These are phyloP conservation scores for Tapera naevia DNA, from an alignment of 2,797 vertebrate species.

Conservation along the genomic window DNA sequence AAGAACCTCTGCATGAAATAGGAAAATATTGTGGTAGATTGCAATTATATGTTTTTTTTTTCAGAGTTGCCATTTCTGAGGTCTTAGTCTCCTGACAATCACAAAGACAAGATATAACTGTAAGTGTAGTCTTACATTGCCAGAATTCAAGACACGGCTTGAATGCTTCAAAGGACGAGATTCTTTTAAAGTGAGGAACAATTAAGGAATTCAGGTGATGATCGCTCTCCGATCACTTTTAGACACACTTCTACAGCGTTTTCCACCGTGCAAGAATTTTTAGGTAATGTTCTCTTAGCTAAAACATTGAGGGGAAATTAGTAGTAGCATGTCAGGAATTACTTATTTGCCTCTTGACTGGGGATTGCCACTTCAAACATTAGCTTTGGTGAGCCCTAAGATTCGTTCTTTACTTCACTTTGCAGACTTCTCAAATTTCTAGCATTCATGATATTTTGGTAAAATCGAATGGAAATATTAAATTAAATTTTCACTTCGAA, in stretches of 20 bases:
- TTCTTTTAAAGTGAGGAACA: background rate
- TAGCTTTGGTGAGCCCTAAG: background rate
- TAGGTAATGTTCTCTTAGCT: background rate
- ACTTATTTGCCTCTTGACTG: background rate
- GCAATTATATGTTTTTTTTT: background rate
- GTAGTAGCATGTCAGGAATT: background rate
- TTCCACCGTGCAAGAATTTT: background rate
- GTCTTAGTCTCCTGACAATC: background rate
- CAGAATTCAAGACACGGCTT: background rate
- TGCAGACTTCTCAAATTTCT: background rate
- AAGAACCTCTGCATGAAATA: background rate
- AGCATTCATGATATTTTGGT: background rate
- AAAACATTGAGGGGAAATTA: background rate
- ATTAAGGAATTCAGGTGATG: background rate
- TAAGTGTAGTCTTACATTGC: background rate
- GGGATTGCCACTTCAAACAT: background rate
- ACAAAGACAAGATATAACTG: background rate
- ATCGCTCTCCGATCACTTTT: background rate
- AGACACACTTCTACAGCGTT: background rate
- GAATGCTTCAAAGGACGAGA: background rate
- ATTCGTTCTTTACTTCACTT: background rate
- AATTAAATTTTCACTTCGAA: background rate
- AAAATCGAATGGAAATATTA: background rate
- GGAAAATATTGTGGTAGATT: background rate
- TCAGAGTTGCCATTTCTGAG: background rate